These are phyloP conservation scores for Halcyon senegalensis DNA, from an alignment of 2,113 vertebrate genomes.

Conservation along the genomic window DNA sequence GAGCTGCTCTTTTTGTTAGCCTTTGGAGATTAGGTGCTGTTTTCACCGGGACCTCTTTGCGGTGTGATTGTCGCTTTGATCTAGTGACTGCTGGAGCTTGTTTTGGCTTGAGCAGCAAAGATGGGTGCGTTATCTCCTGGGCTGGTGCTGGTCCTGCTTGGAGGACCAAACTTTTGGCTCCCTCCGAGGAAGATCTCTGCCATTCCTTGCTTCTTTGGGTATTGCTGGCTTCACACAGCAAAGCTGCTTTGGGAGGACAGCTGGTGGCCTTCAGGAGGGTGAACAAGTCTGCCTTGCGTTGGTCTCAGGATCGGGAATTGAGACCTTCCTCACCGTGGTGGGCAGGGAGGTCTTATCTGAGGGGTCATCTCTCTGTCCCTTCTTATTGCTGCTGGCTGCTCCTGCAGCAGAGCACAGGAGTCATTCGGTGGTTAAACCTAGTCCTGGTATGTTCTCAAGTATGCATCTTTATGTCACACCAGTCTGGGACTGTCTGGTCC, in stretches of 20 bases:
- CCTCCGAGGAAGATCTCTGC: neutral
- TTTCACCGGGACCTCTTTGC: neutral
- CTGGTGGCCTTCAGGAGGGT: neutral
- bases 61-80: neutral
- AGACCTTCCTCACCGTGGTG: accelerated
- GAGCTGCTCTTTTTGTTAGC: neutral
- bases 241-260: neutral
- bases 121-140: neutral
- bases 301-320: neutral
- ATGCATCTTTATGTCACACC: accelerated
- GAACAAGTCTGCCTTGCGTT: neutral
- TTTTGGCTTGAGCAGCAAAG: neutral
- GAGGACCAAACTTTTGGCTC: neutral
- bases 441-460: neutral
- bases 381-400: neutral
- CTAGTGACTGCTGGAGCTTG: neutral
- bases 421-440: neutral
- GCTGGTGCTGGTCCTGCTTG: neutral
- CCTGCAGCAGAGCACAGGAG: accelerated
- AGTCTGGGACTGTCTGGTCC: neutral
- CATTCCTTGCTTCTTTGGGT: neutral
- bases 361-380: neutral
- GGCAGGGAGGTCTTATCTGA: neutral
- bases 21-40: neutral
- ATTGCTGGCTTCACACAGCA: neutral